These are phyloP conservation scores for Heliconius hortense DNA, from an alignment of 2,888 invertebrate genomes.

Conservation along the genomic window DNA sequence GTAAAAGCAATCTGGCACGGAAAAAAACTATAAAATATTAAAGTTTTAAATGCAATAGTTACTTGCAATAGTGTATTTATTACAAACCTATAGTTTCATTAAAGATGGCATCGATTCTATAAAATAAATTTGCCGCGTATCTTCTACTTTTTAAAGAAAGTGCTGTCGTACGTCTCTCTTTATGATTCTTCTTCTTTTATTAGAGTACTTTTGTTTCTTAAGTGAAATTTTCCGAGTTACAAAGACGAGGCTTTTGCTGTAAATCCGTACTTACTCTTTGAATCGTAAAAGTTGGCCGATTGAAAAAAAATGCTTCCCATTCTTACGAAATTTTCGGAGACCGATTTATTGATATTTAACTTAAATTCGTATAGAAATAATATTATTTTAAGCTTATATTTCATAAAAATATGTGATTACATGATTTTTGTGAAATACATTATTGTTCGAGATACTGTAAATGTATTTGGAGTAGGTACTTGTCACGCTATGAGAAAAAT, in stretches of 20 bases:
- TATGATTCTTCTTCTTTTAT: slow-evolving; percentile 82
- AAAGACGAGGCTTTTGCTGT: slow-evolving; percentile 70
- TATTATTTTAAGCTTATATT: neutral
- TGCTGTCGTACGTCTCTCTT: slow-evolving; percentile 70
- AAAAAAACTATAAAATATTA: neutral
- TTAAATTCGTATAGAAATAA: slow-evolving; percentile 1
- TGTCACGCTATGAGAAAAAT: slow-evolving; percentile 40
- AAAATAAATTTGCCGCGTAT: slow-evolving; percentile 45
- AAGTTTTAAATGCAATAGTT: neutral
- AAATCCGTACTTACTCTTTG: slow-evolving; percentile 77
- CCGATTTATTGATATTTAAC: slow-evolving; percentile 5
- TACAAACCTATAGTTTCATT: slow-evolving; percentile 29
- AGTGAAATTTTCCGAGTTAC: slow-evolving; percentile 78
- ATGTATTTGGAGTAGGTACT: slow-evolving; percentile 27
- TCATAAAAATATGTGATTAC: slow-evolving; percentile 1
- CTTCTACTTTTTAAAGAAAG: slow-evolving; percentile 62
- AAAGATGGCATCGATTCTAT: slow-evolving; percentile 37
- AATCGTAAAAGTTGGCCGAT: slow-evolving; percentile 74
- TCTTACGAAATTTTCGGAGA: neutral
- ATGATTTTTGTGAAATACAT: slow-evolving; percentile 17
- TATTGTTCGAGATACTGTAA: slow-evolving; percentile 25
- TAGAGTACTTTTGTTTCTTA: slow-evolving; percentile 80
- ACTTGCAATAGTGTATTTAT: too few species aligned
- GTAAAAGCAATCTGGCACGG: neutral
- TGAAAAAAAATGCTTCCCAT: slow-evolving; percentile 67